These are phyloP conservation scores for Tylochromis polylepis DNA, from an alignment of 2,113 vertebrate species.

Conservation along the genomic window DNA sequence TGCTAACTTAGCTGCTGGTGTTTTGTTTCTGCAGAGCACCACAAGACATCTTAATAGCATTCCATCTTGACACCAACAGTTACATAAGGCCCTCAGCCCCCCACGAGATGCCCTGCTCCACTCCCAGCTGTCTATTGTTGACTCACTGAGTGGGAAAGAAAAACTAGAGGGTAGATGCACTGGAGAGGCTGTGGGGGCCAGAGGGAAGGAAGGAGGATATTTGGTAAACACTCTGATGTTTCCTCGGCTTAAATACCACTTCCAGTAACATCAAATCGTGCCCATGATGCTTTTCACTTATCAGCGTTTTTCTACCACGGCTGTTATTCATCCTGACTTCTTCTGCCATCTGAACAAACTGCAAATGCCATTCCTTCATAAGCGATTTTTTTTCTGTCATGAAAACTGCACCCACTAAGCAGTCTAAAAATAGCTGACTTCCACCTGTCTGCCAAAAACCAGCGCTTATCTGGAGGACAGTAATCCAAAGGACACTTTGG, in stretches of 20 bases:
- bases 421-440: slow-evolving; percentile 58
- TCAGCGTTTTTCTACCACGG: slow-evolving; percentile 14
- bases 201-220: slow-evolving; percentile 5
- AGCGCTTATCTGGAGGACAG: slow-evolving; percentile 41
- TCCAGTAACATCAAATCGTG: slow-evolving; percentile 7
- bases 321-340: slow-evolving; percentile 22
- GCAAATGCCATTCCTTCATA: slow-evolving; percentile 50
- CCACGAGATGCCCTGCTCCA: slow-evolving; percentile 8
- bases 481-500: slow-evolving; percentile 38
- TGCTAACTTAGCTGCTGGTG: background rate
- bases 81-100: slow-evolving; percentile 38
- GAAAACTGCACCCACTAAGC: slow-evolving; percentile 45
- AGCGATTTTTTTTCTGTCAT: slow-evolving; percentile 12
- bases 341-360: slow-evolving; percentile 22
- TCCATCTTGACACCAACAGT: slow-evolving; percentile 30
- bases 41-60: slow-evolving; percentile 51
- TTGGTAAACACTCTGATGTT: slow-evolving; percentile 36
- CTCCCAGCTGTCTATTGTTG: slow-evolving; percentile 45
- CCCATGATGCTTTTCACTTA: slow-evolving; percentile 1
- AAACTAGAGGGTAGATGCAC: slow-evolving; percentile 9
- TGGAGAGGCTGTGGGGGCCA: background rate
- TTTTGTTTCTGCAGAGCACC: slow-evolving; percentile 1
- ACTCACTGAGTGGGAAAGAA: slow-evolving; percentile 35
- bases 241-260: slow-evolving; percentile 1
- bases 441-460: slow-evolving; percentile 53